A percentile compares a stretch with the other conserved stretches of the same genome.
phyloP scores from a whole-genome alignment of 2,888 invertebrate genomes.

The Rhagophthalmus giganteus region DNA sequence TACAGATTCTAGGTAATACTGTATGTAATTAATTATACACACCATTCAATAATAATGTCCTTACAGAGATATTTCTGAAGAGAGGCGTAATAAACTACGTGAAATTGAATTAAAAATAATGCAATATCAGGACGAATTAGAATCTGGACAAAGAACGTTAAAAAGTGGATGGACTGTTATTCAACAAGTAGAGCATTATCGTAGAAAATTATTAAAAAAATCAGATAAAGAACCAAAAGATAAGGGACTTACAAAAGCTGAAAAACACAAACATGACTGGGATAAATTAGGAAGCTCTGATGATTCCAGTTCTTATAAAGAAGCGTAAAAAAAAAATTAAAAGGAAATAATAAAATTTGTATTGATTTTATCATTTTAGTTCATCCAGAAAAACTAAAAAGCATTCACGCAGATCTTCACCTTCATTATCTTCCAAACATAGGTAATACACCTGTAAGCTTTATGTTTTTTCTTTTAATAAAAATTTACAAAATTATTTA shows the following conservation, averaged over 20 bases:
- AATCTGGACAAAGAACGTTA: constrained; percentile 75
- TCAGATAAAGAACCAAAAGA: constrained; percentile 53
- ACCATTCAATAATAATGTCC: neutral
- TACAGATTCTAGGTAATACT: constrained; percentile 49
- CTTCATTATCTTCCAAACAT: constrained; percentile 52
- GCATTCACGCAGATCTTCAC: constrained; percentile 53
- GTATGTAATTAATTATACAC: neutral
- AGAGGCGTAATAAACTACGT: constrained; percentile 74
- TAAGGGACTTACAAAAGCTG: constrained; percentile 39
- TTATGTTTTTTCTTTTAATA: too few relatives aligned
- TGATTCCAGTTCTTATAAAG: constrained; percentile 52
- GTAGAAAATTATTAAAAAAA: constrained; percentile 85
- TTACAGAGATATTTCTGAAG: constrained; percentile 64
- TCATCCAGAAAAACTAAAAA: constrained; percentile 56
- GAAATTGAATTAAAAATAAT: constrained; percentile 95
- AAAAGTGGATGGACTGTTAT: constrained; percentile 74
- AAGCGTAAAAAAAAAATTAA: constrained; percentile 45
- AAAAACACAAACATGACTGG: constrained; percentile 51
- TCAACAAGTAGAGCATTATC: constrained; percentile 88
- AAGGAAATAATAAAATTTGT: constrained; percentile 30
- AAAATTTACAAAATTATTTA: too few relatives aligned
- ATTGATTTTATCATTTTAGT: constrained; percentile 51
- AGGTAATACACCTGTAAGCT: too few relatives aligned
- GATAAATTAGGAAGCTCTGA: constrained; percentile 52
- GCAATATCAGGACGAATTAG: constrained; percentile 94